These are phyloP conservation scores for Lophotis ruficrista DNA, from an alignment of 2,113 vertebrate species.

Conservation along the genomic window DNA sequence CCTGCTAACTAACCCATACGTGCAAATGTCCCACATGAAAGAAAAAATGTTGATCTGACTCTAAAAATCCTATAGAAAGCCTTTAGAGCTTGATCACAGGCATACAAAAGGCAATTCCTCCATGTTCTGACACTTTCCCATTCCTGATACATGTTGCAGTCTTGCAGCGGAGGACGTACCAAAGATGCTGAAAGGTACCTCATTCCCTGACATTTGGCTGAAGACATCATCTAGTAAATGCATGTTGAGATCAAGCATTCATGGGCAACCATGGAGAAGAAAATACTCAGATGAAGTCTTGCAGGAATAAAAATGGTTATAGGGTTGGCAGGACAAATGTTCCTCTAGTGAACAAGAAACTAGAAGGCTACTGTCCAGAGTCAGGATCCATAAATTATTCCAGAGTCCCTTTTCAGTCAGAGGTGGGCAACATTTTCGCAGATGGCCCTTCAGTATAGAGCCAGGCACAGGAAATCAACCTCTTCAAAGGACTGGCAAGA, in stretches of 20 bases:
- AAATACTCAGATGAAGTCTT: background rate
- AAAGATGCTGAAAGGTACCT: background rate
- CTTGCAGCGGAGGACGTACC: background rate
- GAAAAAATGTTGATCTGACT: background rate
- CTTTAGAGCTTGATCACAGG: background rate
- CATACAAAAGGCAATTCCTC: background rate
- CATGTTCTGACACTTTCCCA: background rate
- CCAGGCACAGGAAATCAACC: background rate
- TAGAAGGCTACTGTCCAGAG: background rate
- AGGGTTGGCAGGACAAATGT: background rate
- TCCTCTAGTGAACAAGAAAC: background rate
- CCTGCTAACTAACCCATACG: background rate
- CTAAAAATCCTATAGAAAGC: background rate
- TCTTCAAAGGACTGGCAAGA: background rate
- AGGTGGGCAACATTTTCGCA: rapidly evolving
- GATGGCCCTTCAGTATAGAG: background rate
- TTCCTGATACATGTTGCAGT: background rate
- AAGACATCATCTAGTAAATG: background rate
- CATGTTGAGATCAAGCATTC: background rate
- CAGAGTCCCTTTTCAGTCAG: background rate
- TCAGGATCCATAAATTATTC: background rate
- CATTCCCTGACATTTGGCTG: background rate
- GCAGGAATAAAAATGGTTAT: background rate
- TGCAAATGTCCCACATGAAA: background rate
- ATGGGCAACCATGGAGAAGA: background rate